Evolutionary conservation across 2,888 invertebrate genomes (phyloP), one percentile per base, ranked within the genome.

Genomic region (Nomada goodeniana): DNA sequence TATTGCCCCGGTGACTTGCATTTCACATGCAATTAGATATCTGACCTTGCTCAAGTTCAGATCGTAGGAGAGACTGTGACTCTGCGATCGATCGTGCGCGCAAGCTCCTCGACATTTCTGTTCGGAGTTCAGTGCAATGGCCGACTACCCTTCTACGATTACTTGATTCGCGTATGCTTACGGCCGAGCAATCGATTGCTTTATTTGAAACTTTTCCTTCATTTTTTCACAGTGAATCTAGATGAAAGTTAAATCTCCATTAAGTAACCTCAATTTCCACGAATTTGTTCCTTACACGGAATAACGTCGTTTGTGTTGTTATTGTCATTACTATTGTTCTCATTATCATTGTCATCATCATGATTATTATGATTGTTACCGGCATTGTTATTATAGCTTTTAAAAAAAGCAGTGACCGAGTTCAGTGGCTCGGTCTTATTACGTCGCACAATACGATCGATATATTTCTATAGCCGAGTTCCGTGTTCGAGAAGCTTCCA

Each of bases 401-500:
- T 26, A 26, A 26, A 26, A 26, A 13, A 47, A 15, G 15, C 2
- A 61, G 7, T 81, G 67, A 82, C 78, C 77, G 77, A 86, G 70
- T 88, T 82, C 71, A 67, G 29, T 71, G 60, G 67, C 73, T 76
- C 47, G 69, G 53, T 61, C 52, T 65, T 47, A 15, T 89, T 86
- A 80, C 86, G 80, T 86, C 89, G 85, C 36, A 57, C 10, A n/a
- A 13, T 47, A 53, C 75, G 85, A 87, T 89, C 86, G 86, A 88
- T 89, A 78, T 64, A 74, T 68, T n/a, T 0, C 11, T n/a, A 9
- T 50, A 59, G 44, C 55, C 26, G 80, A 83, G 64, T 60, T 72
- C 68, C 83, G 73, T 36, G 64, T 83, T 83, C 83, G 79, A 85
- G 85, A 85, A 85, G 63, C 74, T 86, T 86, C 86, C 72, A 72